Percentiles rank a stretch among this genome's conserved stretches.
Evolutionary conservation across 2,797 vertebrate species (phyloP).

Genomic region (Falco berigora): DNA sequence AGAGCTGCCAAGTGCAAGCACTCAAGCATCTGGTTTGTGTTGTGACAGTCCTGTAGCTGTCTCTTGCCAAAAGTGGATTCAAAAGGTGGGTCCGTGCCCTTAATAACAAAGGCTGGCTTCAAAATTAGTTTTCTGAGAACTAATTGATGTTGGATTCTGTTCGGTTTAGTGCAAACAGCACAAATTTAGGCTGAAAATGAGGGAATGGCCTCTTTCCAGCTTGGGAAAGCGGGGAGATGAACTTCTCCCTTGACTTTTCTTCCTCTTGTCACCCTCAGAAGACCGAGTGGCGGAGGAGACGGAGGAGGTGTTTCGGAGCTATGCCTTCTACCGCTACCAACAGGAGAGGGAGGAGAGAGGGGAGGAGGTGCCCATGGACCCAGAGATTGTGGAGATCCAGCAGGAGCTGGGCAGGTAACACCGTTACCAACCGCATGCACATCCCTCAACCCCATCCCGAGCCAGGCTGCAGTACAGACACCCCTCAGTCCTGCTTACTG

Average conservation of each 20-base stretch:
- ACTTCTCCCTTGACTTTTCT: not conserved
- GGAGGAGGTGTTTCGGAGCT: constrained; percentile 75
- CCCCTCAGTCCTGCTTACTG: not conserved
- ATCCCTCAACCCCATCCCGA: not conserved
- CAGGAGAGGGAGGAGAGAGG: constrained; percentile 70
- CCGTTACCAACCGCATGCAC: fast-evolving
- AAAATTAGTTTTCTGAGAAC: not conserved
- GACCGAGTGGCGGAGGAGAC: constrained; percentile 68
- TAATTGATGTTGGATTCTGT: not conserved
- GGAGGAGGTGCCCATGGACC: constrained; percentile 44
- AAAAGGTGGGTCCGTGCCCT: not conserved
- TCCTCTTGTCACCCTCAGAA: constrained; percentile 45
- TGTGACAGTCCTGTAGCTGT: not conserved
- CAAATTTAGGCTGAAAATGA: not conserved
- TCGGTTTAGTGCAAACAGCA: not conserved
- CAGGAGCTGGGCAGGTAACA: constrained; percentile 66
- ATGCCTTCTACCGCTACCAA: constrained; percentile 68
- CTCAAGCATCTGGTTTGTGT: not conserved
- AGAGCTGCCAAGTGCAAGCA: not conserved
- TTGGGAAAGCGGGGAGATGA: not conserved
- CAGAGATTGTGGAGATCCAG: constrained; percentile 68
- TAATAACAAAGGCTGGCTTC: not conserved
- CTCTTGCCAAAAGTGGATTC: not conserved
- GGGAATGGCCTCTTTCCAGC: not conserved
- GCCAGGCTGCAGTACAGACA: not conserved